Evolutionary conservation across 2,113 vertebrate genomes (phyloP), one percentile per base, ranked within the genome.

Genomic region (Bujurquina vittata): DNA sequence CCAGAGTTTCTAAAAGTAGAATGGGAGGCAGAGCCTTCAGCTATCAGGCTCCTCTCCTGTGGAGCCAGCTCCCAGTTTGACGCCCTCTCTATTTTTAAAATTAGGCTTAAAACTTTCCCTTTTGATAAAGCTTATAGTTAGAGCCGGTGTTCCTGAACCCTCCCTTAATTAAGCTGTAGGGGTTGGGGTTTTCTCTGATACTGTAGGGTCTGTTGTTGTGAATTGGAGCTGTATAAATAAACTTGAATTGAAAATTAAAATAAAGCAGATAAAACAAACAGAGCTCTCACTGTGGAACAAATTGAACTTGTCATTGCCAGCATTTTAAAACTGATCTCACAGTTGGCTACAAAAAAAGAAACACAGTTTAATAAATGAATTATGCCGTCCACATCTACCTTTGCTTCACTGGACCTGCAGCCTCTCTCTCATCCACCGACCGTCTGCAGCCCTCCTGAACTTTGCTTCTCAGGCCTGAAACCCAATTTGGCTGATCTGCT

Each of bases 201-300:
- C 15, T 63, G 20, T 63, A 22, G 3, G 35, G n/a, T 1, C 35
- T 3, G 22, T 63, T 63, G 1, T 23, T 40, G n/a, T 65, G 35
- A 65, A 15, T 15, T 22, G 0, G 0, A 8, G 20, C 33, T 22
- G 4, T 40, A 63, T 63, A 40, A 35, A 5, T 63, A 22, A 40
- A 63, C 2, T 3, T 63, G 0, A 40, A 9, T 23, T 65, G 35
- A 43, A 65, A 65, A 65, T 43, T 65, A 43, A 65, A 43, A 65
- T 65, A 2, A 65, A 23, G 7, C 40, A 11, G 40, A 2, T 1
- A 40, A 40, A 0, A 0, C 40, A 65, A 65, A 43, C 0, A 0
- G 35, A 65, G 62, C 2, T 0, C 63, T 67, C 37, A 46, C 37
- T 67, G 37, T 26, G 17, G 26, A 67, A 18, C 63, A 37, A 65